Evolutionary conservation across 2,797 vertebrate genomes (phyloP).

Genomic region (Platyrinchus mystaceus): DNA sequence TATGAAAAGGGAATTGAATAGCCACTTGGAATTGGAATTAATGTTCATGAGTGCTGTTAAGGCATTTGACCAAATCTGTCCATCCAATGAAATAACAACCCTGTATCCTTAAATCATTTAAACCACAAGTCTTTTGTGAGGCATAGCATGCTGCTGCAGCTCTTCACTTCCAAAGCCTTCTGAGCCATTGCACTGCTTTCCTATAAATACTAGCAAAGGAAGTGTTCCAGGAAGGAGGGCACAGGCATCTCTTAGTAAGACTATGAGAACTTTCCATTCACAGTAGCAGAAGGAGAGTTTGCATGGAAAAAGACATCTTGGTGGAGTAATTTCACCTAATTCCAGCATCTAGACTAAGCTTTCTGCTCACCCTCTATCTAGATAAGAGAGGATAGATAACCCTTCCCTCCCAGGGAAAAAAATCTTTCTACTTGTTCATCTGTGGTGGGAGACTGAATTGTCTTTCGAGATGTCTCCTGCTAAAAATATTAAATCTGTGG

Average conservation of each 20-base stretch:
- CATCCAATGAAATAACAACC: background rate
- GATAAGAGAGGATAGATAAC: background rate
- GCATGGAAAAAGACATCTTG: background rate
- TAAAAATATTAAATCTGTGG: background rate
- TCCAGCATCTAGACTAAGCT: background rate
- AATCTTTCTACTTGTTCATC: background rate
- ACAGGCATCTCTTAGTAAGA: background rate
- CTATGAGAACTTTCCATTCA: background rate
- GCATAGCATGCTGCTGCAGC: background rate
- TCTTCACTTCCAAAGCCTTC: background rate
- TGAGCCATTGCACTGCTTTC: background rate
- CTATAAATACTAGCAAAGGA: background rate
- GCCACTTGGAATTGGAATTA: constrained; percentile 23
- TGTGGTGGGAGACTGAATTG: background rate
- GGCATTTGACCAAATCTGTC: constrained; percentile 26
- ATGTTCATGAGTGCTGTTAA: background rate
- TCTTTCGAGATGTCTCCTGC: background rate
- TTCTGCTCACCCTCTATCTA: background rate
- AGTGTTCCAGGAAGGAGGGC: background rate
- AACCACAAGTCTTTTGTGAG: background rate
- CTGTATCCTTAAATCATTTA: constrained; percentile 18
- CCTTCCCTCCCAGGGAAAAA: background rate
- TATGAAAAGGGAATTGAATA: constrained; percentile 32
- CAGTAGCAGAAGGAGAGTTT: background rate
- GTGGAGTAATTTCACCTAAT: background rate